Percentiles rank a stretch among this genome's conserved stretches.
These are phyloP conservation scores for Trichacis sp. DNA, from an alignment of 2,888 invertebrate species.

Conservation along the genomic window DNA sequence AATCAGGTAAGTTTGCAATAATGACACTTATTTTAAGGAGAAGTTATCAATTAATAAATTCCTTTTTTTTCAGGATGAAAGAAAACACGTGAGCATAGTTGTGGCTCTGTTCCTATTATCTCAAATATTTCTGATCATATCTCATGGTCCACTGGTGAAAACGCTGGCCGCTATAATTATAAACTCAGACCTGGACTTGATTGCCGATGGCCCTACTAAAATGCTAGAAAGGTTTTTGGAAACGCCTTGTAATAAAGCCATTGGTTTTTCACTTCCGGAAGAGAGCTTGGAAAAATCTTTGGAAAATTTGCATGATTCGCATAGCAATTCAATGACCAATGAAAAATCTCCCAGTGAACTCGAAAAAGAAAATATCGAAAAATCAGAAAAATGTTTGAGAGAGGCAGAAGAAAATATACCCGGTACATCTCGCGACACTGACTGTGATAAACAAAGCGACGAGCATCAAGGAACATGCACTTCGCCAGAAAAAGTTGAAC, in stretches of 20 bases:
- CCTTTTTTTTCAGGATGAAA: constrained; percentile 57
- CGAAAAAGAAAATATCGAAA: constrained; percentile 12
- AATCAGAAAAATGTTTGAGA: constrained; percentile 12
- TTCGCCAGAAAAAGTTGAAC: constrained; percentile 58
- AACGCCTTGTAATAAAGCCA: constrained; percentile 67
- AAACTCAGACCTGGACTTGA: constrained; percentile 81
- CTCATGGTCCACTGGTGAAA: constrained; percentile 90
- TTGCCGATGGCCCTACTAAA: constrained; percentile 78
- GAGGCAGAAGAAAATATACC: constrained; percentile 34
- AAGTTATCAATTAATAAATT: constrained; percentile 9
- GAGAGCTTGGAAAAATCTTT: constrained; percentile 83
- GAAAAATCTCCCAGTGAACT: constrained; percentile 35
- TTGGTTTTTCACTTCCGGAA: constrained; percentile 79
- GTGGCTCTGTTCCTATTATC: constrained; percentile 92
- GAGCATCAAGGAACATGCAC: constrained; percentile 14
- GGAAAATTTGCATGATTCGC: constrained; percentile 68
- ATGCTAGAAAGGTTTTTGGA: constrained; percentile 77
- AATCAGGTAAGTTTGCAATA: constrained; percentile 66
- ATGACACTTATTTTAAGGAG: too few species aligned
- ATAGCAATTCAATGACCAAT: constrained; percentile 39
- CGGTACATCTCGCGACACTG: constrained; percentile 43
- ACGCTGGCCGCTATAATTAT: constrained; percentile 91
- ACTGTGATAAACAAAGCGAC: constrained; percentile 1
- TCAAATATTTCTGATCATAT: constrained; percentile 94
- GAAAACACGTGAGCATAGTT: constrained; percentile 77